phyloP scores from a whole-genome alignment of 2,888 invertebrate species.

The Rhamnusium bicolor region DNA sequence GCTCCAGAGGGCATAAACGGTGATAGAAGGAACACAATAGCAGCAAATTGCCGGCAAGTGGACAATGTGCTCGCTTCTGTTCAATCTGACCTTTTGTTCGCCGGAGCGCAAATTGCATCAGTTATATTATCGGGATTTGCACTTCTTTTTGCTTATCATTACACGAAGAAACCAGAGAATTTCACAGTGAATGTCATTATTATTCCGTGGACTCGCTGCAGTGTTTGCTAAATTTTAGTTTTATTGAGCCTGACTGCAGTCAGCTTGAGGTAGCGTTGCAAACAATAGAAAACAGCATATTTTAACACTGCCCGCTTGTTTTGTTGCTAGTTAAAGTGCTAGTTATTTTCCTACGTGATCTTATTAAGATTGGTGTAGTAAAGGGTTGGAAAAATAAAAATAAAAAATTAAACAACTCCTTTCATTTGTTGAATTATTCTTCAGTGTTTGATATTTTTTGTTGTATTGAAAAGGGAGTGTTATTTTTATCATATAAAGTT shows the following conservation, averaged over 20 bases:
- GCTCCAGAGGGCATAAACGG: slow-evolving; percentile 55
- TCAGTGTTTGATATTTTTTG: background rate
- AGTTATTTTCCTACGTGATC: background rate
- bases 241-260: slow-evolving; percentile 11
- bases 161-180: slow-evolving; percentile 26
- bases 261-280: background rate
- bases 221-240: slow-evolving; percentile 7
- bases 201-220: slow-evolving; percentile 3
- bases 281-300: background rate
- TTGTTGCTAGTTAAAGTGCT: background rate
- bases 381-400: background rate
- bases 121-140: slow-evolving; percentile 54
- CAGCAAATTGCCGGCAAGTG: slow-evolving; percentile 61
- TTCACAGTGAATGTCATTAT: slow-evolving; percentile 19
- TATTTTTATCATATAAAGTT: no score
- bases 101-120: slow-evolving; percentile 54
- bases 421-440: background rate
- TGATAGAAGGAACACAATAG: slow-evolving; percentile 59
- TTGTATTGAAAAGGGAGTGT: no score
- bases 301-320: background rate
- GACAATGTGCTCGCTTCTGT: slow-evolving; percentile 58
- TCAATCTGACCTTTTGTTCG: slow-evolving; percentile 59
- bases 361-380: background rate
- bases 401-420: background rate
- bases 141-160: slow-evolving; percentile 37